Percentiles rank a stretch among this genome's conserved stretches.
phyloP scores from a whole-genome alignment of 2,888 invertebrate genomes.

The Cryptosula pallasiana region DNA sequence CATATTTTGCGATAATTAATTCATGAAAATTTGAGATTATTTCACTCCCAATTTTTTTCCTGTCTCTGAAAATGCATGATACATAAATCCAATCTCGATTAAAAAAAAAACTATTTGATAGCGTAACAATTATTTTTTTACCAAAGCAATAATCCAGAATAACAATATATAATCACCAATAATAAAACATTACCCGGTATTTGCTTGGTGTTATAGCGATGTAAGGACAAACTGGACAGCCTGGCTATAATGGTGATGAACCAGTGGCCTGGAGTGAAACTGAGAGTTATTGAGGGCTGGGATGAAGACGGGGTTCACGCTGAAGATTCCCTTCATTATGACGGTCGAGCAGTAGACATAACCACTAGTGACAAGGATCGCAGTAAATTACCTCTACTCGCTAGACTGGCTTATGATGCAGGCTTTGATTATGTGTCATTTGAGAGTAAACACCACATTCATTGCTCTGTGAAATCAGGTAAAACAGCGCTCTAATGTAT shows the following conservation, averaged over 20 bases:
- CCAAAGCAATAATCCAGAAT: no score
- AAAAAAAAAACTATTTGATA: no score
- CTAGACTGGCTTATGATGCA: constrained; percentile 87
- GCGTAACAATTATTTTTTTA: no score
- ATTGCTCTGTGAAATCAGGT: constrained; percentile 97
- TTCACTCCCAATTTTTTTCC: no score
- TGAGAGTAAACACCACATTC: constrained; percentile 87
- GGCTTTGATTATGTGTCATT: constrained; percentile 99
- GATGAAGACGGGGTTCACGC: constrained; percentile 73
- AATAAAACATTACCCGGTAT: no score
- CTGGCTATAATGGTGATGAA: constrained; percentile 95
- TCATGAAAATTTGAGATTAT: no score
- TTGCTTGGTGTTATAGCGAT: constrained; percentile 63
- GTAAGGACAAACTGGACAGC: constrained; percentile 89
- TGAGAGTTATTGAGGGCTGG: constrained; percentile 93
- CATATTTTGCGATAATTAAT: no score
- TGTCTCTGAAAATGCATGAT: no score
- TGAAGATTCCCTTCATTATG: constrained; percentile 84
- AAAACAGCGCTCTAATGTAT: constrained; percentile 31
- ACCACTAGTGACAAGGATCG: constrained; percentile 89
- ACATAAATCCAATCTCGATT: no score
- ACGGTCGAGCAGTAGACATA: constrained; percentile 92
- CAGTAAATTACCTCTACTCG: constrained; percentile 91
- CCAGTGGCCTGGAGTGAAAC: constrained; percentile 90
- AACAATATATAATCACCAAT: no score